Percentiles rank a stretch among this genome's conserved stretches.
Evolutionary conservation across 2,797 vertebrate species (phyloP).

Genomic region (Leontocebus nigricollis): DNA sequence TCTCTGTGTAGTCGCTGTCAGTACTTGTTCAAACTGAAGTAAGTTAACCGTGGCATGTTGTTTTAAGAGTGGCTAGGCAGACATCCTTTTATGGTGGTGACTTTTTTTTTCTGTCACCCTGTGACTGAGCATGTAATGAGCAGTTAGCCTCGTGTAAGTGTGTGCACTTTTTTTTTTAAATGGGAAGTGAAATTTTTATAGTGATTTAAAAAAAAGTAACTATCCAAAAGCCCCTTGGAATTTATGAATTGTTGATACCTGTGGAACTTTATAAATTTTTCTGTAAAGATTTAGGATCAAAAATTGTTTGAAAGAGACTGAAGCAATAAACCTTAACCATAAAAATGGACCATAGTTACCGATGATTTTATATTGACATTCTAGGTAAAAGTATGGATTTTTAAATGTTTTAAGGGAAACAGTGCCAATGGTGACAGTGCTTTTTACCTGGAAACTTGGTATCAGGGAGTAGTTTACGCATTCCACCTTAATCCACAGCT

Average conservation of each 20-base stretch:
- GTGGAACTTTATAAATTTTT: conserved; percentile 71
- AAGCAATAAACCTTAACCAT: conserved; percentile 19
- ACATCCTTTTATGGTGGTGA: conserved; percentile 81
- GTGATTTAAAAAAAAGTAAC: conserved; percentile 21
- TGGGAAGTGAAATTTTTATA: conserved; percentile 78
- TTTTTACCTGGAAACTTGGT: conserved; percentile 7
- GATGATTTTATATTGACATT: conserved; percentile 20
- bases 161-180: conserved; percentile 64
- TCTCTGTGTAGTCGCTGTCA: conserved; percentile 63
- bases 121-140: conserved; percentile 57
- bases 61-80: conserved; percentile 79
- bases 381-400: not conserved
- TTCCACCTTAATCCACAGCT: not conserved
- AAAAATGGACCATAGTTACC: not conserved
- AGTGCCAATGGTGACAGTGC: not conserved
- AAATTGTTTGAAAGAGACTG: conserved; percentile 7
- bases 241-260: conserved; percentile 64
- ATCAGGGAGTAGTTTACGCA: not conserved
- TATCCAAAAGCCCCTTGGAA: conserved; percentile 57
- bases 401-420: conserved; percentile 11
- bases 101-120: conserved; percentile 66
- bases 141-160: conserved; percentile 25
- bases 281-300: conserved; percentile 48
- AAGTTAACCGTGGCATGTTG: conserved; percentile 77
- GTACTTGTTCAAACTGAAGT: conserved; percentile 65